Evolutionary conservation across 2,797 vertebrate species (phyloP), one percentile per base, ranked within the genome.

Genomic region (Setipinna tenuifilis): DNA sequence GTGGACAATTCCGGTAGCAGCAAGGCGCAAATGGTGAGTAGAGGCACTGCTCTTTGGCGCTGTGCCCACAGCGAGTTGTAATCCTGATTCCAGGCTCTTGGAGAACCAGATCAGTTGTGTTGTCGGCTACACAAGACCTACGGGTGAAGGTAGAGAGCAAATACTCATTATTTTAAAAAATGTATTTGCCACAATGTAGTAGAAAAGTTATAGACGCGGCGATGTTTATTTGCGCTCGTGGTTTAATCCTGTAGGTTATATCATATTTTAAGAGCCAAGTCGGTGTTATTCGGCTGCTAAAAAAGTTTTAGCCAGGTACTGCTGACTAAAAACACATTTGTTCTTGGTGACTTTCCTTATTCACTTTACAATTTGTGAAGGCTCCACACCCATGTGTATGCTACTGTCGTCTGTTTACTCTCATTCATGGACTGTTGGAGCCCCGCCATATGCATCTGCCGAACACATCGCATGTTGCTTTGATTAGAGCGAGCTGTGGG

Each of bases 11-110:
- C 95, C 88, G 91, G 94, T 92, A 93, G 94, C 82, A 94, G 94
- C 89, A 95, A 95, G 93, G 93, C 95, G 81, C 95, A 96, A 89
- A 96, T 95, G 95, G 96, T 96, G 94, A 96, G 95, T 93, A 82
- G 78, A 3, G 75, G 71, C 86, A 78, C 14, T 84, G 48, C 83
- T 61, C 62, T 48, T 78, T 86, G 80, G 87, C 59, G 82, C 83
- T 81, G 81, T 31, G 87, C 48, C 89, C 83, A 84, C 28, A 28
- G 25, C 14, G 71, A 59, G 83, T 57, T 31, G 85, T 83, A 75
- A 48, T 35, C 31, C 68, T 75, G 68, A 75, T 31, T 75, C 28
- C 68, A 35, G 68, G 28, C 68, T 75, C 68, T 19, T 31, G 28
- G 28, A 75, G 68, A 35, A 35, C 16, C n/a, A 35, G 7, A 25